Evolutionary conservation across 1,140 invertebrate species (phyloP).

Genomic region (Lasioglossum albipes): DNA sequence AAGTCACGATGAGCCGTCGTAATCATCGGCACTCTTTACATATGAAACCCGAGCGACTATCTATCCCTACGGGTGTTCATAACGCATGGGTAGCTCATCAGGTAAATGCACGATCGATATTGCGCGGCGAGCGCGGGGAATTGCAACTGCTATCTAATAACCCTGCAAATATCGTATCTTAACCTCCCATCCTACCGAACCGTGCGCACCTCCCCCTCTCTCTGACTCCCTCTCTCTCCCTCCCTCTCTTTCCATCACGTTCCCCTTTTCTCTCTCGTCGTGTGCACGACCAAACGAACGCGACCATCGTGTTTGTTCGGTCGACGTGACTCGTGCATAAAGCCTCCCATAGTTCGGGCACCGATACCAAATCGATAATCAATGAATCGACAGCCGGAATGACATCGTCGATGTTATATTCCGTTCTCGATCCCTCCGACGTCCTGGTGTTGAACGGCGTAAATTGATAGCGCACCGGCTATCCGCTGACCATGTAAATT

Average conservation of each 20-base stretch:
- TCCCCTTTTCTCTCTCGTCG: neutral
- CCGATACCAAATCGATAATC: slow-evolving; percentile 60
- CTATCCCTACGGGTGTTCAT: slow-evolving; percentile 59
- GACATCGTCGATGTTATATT: slow-evolving; percentile 36
- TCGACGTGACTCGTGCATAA: slow-evolving; percentile 60
- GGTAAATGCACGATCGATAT: slow-evolving; percentile 70
- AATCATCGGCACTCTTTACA: slow-evolving; percentile 65
- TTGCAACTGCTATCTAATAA: slow-evolving; percentile 71
- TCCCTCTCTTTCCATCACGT: no score
- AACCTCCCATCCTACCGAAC: slow-evolving; percentile 44
- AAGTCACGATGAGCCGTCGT: slow-evolving; percentile 64
- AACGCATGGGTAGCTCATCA: slow-evolving; percentile 72
- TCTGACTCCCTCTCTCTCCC: neutral
- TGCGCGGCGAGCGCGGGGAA: slow-evolving; percentile 51
- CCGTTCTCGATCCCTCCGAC: slow-evolving; percentile 30
- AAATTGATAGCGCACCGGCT: slow-evolving; percentile 8
- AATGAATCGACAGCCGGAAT: slow-evolving; percentile 45
- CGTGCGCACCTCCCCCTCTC: neutral
- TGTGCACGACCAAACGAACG: slow-evolving; percentile 47
- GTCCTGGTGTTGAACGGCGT: slow-evolving; percentile 11
- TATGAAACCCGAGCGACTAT: slow-evolving; percentile 58
- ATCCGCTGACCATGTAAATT: slow-evolving; percentile 10
- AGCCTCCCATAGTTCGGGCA: slow-evolving; percentile 34
- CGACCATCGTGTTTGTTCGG: slow-evolving; percentile 57
- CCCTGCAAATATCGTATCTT: slow-evolving; percentile 71